A percentile compares a stretch with the other conserved stretches of the same genome.
These are phyloP conservation scores for Rotaria macrura DNA, from an alignment of 2,888 invertebrate species.

Conservation along the genomic window DNA sequence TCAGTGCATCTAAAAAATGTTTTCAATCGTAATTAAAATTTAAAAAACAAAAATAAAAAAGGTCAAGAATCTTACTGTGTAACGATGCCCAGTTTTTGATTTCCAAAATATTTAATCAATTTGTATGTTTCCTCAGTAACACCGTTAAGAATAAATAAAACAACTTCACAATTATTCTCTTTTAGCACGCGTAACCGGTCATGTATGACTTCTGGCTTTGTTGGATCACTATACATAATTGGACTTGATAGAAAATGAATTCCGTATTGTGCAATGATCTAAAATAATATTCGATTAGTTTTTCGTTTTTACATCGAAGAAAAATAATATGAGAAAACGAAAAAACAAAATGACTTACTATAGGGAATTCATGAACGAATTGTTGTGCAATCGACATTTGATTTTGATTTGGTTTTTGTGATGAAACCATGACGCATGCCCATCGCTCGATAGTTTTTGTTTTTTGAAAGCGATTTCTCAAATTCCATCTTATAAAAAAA, in stretches of 20 bases:
- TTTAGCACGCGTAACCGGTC: neutral
- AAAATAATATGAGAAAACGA: neutral
- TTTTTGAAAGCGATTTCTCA: conserved; percentile 9
- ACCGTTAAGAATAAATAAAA: conserved; percentile 9
- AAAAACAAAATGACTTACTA: neutral
- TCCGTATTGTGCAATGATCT: neutral
- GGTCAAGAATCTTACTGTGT: neutral
- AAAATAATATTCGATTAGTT: too few species aligned
- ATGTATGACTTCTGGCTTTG: neutral
- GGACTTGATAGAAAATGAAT: neutral
- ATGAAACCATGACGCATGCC: neutral
- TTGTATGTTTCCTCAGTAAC: neutral
- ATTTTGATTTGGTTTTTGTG: neutral
- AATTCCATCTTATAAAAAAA: neutral
- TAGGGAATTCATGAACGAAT: neutral
- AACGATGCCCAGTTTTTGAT: conserved; percentile 11
- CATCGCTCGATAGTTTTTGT: neutral
- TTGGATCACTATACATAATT: neutral
- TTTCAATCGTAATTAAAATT: neutral
- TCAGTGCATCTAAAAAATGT: neutral
- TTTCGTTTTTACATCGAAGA: neutral
- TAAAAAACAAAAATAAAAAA: neutral
- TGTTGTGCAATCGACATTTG: neutral
- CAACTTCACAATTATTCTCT: conserved; percentile 1
- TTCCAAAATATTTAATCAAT: neutral